Percentiles rank a stretch among this genome's conserved stretches.
These are phyloP conservation scores for Pangasianodon hypophthalmus DNA, from an alignment of 2,113 vertebrate species.

Conservation along the genomic window DNA sequence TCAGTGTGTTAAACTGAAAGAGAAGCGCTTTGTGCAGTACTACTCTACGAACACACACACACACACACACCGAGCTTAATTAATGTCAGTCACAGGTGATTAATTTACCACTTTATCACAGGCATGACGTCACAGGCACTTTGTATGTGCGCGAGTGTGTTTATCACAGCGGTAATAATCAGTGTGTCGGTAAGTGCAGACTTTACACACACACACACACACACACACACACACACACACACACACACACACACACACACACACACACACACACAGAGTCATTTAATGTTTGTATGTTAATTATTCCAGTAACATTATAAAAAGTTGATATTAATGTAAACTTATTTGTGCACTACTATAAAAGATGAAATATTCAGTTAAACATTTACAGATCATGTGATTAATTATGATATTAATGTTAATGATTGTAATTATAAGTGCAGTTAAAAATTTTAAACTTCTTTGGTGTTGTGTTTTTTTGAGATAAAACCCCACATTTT, in stretches of 20 bases:
- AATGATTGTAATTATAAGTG: not conserved
- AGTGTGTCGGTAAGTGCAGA: not conserved
- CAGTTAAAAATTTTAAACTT: not conserved
- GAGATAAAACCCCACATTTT: no score
- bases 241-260: not conserved
- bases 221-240: conserved; percentile 12
- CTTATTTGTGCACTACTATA: no score
- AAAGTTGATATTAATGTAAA: not conserved
- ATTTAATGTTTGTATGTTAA: not conserved
- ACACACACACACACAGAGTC: not conserved
- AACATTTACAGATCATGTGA: not conserved
- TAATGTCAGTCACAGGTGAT: not conserved
- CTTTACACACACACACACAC: not conserved
- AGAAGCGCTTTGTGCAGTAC: not conserved
- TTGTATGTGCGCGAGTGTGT: not conserved
- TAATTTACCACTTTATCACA: not conserved
- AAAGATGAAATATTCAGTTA: not conserved
- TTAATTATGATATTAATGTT: not conserved
- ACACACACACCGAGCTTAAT: not conserved
- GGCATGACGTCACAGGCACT: not conserved
- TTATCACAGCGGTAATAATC: not conserved
- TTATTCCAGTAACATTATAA: not conserved
- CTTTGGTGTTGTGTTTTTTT: not conserved
- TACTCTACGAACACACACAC: not conserved
- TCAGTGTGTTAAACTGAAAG: not conserved